These are phyloP conservation scores for Stomorhina lunata DNA, from an alignment of 2,888 invertebrate species.

Conservation along the genomic window DNA sequence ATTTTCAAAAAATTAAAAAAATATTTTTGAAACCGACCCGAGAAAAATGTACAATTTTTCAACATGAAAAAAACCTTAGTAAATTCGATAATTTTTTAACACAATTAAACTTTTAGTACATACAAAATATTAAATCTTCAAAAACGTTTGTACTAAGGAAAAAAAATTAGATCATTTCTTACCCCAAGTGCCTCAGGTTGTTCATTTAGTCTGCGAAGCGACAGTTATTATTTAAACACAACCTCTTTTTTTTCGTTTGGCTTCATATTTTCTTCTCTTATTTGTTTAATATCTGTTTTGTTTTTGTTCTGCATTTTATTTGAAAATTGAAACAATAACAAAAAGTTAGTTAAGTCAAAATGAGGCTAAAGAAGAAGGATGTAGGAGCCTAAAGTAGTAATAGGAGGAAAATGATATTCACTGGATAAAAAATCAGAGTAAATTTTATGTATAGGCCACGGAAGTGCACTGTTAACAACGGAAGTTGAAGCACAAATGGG, in stretches of 20 bases:
- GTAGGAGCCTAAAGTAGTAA: neutral
- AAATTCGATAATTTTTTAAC: no score
- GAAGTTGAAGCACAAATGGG: slow-evolving; percentile 55
- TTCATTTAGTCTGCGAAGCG: slow-evolving; percentile 4
- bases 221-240: slow-evolving; percentile 47
- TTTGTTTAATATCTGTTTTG: slow-evolving; percentile 8
- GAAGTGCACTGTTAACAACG: slow-evolving; percentile 62
- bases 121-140: no score
- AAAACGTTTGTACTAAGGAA: no score
- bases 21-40: no score
- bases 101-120: no score
- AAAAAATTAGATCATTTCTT: no score
- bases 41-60: no score
- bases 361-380: slow-evolving; percentile 10
- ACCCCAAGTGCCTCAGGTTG: slow-evolving; percentile 18
- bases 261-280: slow-evolving; percentile 3
- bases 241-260: slow-evolving; percentile 41
- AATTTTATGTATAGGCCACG: slow-evolving; percentile 49
- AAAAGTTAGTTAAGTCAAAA: slow-evolving; percentile 38
- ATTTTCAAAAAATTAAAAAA: no score
- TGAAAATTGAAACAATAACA: slow-evolving; percentile 45
- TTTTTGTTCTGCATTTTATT: neutral
- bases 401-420: no score
- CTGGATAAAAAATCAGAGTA: slow-evolving; percentile 9
- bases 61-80: no score